Percentiles rank a stretch among this genome's conserved stretches.
Conservation (phyloP, 2,888 invertebrate species). For the Muscina levida region DNA sequence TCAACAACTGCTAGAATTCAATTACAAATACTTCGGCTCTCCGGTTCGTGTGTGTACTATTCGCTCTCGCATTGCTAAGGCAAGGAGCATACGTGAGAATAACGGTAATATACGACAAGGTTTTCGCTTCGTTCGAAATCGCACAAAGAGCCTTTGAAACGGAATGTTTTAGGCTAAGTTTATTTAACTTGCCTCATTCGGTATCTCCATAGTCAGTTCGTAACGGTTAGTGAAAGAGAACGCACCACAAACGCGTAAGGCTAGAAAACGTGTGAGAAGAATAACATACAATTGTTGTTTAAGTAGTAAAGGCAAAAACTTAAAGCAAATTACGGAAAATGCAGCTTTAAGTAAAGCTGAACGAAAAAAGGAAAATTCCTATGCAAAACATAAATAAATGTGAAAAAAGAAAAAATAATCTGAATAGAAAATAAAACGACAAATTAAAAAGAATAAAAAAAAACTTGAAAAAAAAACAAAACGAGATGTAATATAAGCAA, state of each 20-base stretch:
- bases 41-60: not conserved
- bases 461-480: constrained; percentile 18
- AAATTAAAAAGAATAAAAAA: constrained; percentile 11
- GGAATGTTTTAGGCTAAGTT: constrained; percentile 31
- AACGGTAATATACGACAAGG: constrained; percentile 45
- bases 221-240: constrained; percentile 58
- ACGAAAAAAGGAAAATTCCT: not conserved
- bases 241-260: constrained; percentile 29
- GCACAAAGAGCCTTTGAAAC: constrained; percentile 9
- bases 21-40: not conserved
- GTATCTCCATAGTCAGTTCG: constrained; percentile 54
- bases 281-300: not conserved
- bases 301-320: constrained; percentile 22
- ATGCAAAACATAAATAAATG: constrained; percentile 14
- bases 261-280: constrained; percentile 30
- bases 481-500: constrained; percentile 15
- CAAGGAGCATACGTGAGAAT: constrained; percentile 19
- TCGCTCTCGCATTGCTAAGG: constrained; percentile 29
- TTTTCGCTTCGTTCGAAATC: constrained; percentile 19
- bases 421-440: constrained; percentile 6
- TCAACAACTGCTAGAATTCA: constrained; percentile 37
- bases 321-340: constrained; percentile 38
- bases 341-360: constrained; percentile 19
- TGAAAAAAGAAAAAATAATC: constrained; percentile 10
- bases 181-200: constrained; percentile 54